A percentile compares a stretch with the other conserved stretches of the same genome.
phyloP scores from a whole-genome alignment of 2,888 invertebrate genomes.

The Furcula furcula region DNA sequence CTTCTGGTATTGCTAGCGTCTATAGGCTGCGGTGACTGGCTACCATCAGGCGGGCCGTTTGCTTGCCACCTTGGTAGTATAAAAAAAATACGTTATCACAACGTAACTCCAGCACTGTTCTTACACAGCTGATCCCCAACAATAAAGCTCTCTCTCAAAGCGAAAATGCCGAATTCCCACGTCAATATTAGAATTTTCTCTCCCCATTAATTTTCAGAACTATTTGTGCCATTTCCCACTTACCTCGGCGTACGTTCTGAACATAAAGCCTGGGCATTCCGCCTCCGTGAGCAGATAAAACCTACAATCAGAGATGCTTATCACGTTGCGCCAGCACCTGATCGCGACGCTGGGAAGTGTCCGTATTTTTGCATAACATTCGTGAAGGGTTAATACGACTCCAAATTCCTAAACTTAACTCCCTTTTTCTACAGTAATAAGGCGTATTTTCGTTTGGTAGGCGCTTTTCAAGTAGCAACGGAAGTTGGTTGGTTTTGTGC shows the following conservation, averaged over 20 bases:
- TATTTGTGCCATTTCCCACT: not conserved
- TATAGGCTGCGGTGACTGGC: too few relatives aligned
- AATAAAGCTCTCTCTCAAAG: too few relatives aligned
- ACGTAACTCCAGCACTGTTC: too few relatives aligned
- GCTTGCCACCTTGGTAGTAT: too few relatives aligned
- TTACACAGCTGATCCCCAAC: too few relatives aligned
- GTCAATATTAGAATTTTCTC: not conserved
- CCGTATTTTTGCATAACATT: constrained; percentile 40
- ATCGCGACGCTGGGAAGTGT: constrained; percentile 24
- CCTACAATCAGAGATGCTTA: constrained; percentile 24
- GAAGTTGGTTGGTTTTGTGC: constrained; percentile 27
- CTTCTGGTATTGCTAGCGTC: too few relatives aligned
- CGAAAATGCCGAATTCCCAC: too few relatives aligned
- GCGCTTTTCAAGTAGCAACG: constrained; percentile 16
- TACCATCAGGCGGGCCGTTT: too few relatives aligned
- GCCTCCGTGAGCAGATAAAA: constrained; percentile 12
- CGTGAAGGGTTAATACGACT: constrained; percentile 34
- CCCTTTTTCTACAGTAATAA: constrained; percentile 14
- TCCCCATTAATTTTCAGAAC: not conserved
- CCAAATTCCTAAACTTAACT: not conserved
- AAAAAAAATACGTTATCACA: too few relatives aligned
- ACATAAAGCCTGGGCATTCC: not conserved
- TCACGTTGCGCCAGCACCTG: constrained; percentile 34
- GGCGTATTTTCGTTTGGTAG: constrained; percentile 19
- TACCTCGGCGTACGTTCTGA: not conserved